These are phyloP conservation scores for Pavo muticus DNA, from an alignment of 2,113 vertebrate genomes.

Conservation along the genomic window DNA sequence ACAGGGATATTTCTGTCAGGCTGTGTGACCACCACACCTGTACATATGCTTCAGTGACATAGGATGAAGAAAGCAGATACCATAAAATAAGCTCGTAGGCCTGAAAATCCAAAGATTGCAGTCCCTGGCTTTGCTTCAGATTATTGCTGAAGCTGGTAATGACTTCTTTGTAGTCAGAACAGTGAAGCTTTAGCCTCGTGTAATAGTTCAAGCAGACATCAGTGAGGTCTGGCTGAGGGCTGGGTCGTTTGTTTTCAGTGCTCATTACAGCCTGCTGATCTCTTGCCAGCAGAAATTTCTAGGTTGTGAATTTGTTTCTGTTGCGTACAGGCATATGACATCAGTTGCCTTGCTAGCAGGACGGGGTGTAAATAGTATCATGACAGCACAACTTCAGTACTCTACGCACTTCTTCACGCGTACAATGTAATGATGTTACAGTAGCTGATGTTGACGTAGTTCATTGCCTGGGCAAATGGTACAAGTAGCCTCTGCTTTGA, in stretches of 20 bases:
- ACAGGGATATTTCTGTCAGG: background rate
- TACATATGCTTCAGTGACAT: background rate
- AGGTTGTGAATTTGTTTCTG: conserved; percentile 38
- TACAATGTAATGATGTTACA: background rate
- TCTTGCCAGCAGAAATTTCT: conserved; percentile 56
- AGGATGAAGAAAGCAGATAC: background rate
- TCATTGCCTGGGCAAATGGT: background rate
- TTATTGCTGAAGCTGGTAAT: background rate
- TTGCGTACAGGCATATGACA: conserved; percentile 21
- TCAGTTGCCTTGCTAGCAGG: conserved; percentile 28
- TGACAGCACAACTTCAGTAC: background rate
- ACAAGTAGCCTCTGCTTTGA: background rate
- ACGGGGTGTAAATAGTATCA: conserved; percentile 23
- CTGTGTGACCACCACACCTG: conserved; percentile 42
- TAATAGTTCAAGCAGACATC: background rate
- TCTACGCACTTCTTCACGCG: background rate
- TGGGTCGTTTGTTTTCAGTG: background rate
- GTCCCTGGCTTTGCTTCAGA: background rate
- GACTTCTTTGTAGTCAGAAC: background rate
- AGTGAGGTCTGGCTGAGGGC: background rate
- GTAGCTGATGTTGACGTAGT: background rate
- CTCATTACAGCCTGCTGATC: conserved; percentile 43
- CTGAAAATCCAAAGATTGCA: background rate
- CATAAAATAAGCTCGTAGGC: background rate
- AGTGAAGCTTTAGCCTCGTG: background rate